A percentile compares a stretch with the other conserved stretches of the same genome.
Evolutionary conservation across 2,888 invertebrate species (phyloP).

Genomic region (Ormyrus thymus): DNA sequence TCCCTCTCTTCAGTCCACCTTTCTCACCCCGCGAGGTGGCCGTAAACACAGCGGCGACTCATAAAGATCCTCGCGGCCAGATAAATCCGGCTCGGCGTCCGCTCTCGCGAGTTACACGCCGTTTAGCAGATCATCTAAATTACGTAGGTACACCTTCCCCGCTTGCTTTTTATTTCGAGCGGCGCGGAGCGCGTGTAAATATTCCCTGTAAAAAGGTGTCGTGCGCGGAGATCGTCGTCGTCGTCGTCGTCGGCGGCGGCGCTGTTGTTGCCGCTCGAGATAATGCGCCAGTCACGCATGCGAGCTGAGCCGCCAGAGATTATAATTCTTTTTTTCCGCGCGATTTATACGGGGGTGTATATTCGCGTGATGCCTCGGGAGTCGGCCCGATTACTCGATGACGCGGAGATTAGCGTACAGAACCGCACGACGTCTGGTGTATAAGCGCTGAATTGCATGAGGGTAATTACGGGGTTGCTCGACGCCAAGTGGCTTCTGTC

Average conservation of each 20-base stretch:
- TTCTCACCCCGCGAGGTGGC: too few species aligned
- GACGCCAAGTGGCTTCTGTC: conserved; percentile 30
- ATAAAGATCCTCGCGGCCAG: conserved; percentile 64
- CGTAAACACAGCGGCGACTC: conserved; percentile 46
- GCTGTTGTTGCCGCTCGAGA: conserved; percentile 57
- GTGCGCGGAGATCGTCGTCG: conserved; percentile 59
- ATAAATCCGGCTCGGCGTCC: conserved; percentile 64
- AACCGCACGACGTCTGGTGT: neutral
- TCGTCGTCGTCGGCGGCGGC: conserved; percentile 58
- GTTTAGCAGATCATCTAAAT: conserved; percentile 63
- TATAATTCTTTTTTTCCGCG: neutral
- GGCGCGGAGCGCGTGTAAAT: conserved; percentile 49
- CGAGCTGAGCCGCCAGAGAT: conserved; percentile 55
- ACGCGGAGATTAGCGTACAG: too few species aligned
- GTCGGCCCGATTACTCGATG: too few species aligned
- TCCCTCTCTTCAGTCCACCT: neutral
- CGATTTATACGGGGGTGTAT: conserved; percentile 10
- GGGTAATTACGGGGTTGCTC: conserved; percentile 36
- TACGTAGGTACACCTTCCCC: conserved; percentile 36
- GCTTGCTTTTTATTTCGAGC: too few species aligned
- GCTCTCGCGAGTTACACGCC: conserved; percentile 61
- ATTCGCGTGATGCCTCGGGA: conserved; percentile 13
- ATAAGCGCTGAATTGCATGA: conserved; percentile 5
- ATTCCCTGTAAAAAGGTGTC: conserved; percentile 62
- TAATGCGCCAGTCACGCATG: conserved; percentile 60